Conservation (phyloP, 2,888 invertebrate species). For the Nephrocerus scutellatus region DNA sequence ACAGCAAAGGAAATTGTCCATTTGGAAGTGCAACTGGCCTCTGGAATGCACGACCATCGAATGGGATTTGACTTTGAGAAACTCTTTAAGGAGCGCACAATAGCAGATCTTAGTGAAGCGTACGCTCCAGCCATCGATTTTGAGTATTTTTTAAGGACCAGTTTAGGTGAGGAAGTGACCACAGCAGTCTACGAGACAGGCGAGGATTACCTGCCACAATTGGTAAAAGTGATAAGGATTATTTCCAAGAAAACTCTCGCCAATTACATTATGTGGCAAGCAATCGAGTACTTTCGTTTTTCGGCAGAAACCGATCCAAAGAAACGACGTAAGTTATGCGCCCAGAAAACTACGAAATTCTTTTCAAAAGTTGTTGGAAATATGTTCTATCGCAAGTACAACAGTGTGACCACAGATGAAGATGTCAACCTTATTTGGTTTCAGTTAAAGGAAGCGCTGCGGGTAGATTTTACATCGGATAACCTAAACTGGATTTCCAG, state of each 20-base stretch:
- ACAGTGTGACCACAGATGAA: slow-evolving; percentile 26
- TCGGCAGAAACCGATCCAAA: slow-evolving; percentile 14
- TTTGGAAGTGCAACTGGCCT: slow-evolving; percentile 36
- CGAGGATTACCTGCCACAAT: slow-evolving; percentile 29
- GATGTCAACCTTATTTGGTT: slow-evolving; percentile 37
- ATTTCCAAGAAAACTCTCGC: slow-evolving; percentile 31
- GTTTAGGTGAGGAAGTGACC: slow-evolving; percentile 26
- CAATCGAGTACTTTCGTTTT: slow-evolving; percentile 30
- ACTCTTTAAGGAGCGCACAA: slow-evolving; percentile 20
- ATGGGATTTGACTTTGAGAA: slow-evolving; percentile 23
- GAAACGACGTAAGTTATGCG: slow-evolving; percentile 26
- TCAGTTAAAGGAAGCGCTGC: slow-evolving; percentile 33
- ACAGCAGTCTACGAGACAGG: slow-evolving; percentile 30
- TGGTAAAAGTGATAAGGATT: slow-evolving; percentile 27
- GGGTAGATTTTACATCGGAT: slow-evolving; percentile 23
- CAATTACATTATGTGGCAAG: slow-evolving; percentile 37
- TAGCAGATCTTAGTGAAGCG: slow-evolving; percentile 25
- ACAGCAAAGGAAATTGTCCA: slow-evolving; percentile 32
- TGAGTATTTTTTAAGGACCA: slow-evolving; percentile 27
- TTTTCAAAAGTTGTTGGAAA: slow-evolving; percentile 41
- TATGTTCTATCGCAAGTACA: slow-evolving; percentile 34
- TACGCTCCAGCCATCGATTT: slow-evolving; percentile 32
- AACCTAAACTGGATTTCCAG: slow-evolving; percentile 29
- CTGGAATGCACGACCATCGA: slow-evolving; percentile 27
- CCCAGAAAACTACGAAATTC: slow-evolving; percentile 25